Conservation (phyloP, 2,113 vertebrate species). For the Bungarus multicinctus region DNA sequence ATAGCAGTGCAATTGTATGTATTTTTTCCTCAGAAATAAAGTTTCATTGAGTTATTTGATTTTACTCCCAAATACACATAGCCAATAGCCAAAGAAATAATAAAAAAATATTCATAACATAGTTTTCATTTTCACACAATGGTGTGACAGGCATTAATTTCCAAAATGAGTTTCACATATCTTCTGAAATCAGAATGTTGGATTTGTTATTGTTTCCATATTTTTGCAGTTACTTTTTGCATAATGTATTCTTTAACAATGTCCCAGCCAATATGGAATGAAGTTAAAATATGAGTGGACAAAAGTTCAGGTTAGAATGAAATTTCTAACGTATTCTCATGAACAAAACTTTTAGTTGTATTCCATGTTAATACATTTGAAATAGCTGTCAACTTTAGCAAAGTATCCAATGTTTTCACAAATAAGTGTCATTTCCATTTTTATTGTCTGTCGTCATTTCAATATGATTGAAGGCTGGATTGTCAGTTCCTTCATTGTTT, state of each 20-base stretch:
- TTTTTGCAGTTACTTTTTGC: not conserved
- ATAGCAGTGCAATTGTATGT: not conserved
- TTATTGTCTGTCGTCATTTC: slow-evolving; percentile 65
- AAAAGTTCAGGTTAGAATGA: not conserved
- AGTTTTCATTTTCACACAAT: not conserved
- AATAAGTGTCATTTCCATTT: slow-evolving; percentile 55
- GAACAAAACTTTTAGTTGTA: not conserved
- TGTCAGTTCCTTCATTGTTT: slow-evolving; percentile 65
- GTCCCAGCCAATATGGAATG: not conserved
- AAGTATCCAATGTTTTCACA: slow-evolving; percentile 43
- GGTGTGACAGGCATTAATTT: not conserved
- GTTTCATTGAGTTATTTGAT: not conserved
- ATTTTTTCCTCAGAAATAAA: not conserved
- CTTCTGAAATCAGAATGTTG: not conserved
- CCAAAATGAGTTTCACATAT: not conserved
- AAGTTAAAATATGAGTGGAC: slow-evolving; percentile 27
- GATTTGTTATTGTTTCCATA: not conserved
- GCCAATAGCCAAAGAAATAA: not conserved
- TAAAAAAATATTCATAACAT: not conserved
- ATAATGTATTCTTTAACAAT: slow-evolving; percentile 34
- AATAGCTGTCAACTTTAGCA: not conserved
- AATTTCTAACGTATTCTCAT: not conserved
- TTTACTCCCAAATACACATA: not conserved
- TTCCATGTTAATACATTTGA: not conserved
- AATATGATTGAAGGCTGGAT: slow-evolving; percentile 73